Evolutionary conservation across 2,888 invertebrate genomes (phyloP), one percentile per base, ranked within the genome.

Genomic region (Tetranychus piercei): DNA sequence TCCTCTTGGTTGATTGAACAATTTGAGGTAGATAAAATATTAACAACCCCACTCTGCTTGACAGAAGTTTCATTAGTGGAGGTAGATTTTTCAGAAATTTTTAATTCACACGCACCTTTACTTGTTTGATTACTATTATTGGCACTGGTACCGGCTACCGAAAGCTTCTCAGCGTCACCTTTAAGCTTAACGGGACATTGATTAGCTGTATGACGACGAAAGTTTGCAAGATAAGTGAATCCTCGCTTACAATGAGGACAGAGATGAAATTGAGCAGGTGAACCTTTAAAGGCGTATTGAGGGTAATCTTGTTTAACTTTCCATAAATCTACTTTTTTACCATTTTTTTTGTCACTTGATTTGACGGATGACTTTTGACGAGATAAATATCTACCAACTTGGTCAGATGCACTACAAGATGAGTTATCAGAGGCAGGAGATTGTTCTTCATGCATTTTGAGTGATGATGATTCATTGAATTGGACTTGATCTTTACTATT

Each of bases 221-320:
- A 78, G 23, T 78, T 78, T 3, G 77, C 76, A n/a, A 78, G 67
- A 71, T 78, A 78, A 4, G 77, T 74, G 73, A 78, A 78, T 20
- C 76, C 76, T 55, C 77, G 55, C 23, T 72, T 72, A 73, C 78
- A 78, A 64, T 75, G 75, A 2, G 77, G 77, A 67, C 78, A 78
- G 2, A 66, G 70, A 23, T 76, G 76, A 23, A 73, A 73, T 75
- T 75, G 75, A 2, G 75, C 73, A 64, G 75, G 75, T 23, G 75
- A 75, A 11, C 75, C 75, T 22, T 75, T 75, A 34, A 75, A 75
- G 9, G 75, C 75, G 20, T 70, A 75, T 22, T 23, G 66, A 45
- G 75, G 75, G 64, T 73, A 65, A 15, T 75, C 75, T 43, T 75
- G 73, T 34, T 75, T 75, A 4, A 75, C 73, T 18, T 43, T 9